These are phyloP conservation scores for Scortum barcoo DNA, from an alignment of 2,113 vertebrate genomes.

Conservation along the genomic window DNA sequence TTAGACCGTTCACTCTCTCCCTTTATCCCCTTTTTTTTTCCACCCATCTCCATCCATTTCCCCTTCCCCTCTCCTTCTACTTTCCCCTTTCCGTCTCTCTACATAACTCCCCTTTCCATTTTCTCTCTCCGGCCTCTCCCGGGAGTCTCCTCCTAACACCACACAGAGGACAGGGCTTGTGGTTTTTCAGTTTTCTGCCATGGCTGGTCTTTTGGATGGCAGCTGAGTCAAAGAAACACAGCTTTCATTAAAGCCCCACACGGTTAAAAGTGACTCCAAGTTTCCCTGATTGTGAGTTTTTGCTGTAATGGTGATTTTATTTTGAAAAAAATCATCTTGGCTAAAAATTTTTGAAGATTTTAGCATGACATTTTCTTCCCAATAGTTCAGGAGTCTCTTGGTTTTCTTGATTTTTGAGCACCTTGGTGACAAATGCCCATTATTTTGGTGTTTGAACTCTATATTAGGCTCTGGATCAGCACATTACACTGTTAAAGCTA, in stretches of 20 bases:
- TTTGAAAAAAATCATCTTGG: not conserved
- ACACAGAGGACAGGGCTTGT: slow-evolving; percentile 25
- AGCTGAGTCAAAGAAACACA: not conserved
- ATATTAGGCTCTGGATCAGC: not conserved
- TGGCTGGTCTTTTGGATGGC: not conserved
- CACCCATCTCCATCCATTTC: slow-evolving; percentile 52
- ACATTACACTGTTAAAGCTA: not conserved
- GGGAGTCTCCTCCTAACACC: slow-evolving; percentile 48
- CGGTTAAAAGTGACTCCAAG: not conserved
- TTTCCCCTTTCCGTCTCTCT: slow-evolving; percentile 26
- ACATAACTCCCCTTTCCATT: slow-evolving; percentile 54
- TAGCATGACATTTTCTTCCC: not conserved
- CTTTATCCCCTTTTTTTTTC: slow-evolving; percentile 40
- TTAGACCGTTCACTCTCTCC: slow-evolving; percentile 33
- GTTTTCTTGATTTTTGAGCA: not conserved
- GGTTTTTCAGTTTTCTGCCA: slow-evolving; percentile 17
- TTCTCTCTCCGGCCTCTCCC: slow-evolving; percentile 40
- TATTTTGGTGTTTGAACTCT: not conserved
- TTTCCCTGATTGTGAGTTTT: not conserved
- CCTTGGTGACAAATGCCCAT: not conserved
- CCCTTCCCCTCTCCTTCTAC: slow-evolving; percentile 23
- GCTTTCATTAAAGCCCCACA: not conserved
- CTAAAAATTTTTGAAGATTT: not conserved
- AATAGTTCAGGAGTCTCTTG: not conserved
- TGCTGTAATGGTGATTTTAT: not conserved